phyloP scores from a whole-genome alignment of 2,888 invertebrate species.

The Gastracanthus pulcherrimus region DNA sequence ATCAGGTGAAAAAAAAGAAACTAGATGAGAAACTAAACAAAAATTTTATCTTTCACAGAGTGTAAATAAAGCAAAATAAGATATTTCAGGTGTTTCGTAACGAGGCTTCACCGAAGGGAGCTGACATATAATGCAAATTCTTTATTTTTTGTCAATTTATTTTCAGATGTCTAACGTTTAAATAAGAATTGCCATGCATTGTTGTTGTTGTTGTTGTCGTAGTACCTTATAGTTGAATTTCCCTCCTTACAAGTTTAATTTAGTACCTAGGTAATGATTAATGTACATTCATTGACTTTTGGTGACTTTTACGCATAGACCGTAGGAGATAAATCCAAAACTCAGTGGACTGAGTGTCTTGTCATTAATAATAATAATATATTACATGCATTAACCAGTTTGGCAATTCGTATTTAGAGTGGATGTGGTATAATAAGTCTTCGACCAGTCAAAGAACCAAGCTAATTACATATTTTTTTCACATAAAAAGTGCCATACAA shows the following conservation, averaged over 20 bases:
- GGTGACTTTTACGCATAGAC: conserved; percentile 41
- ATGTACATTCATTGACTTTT: not conserved
- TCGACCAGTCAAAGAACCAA: conserved; percentile 20
- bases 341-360: conserved; percentile 64
- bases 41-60: conserved; percentile 38
- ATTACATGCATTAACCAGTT: conserved; percentile 63
- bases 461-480: not conserved
- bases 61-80: conserved; percentile 4
- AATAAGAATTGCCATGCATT: conserved; percentile 70
- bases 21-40: not conserved
- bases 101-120: conserved; percentile 20
- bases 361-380: conserved; percentile 17
- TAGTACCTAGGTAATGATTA: not conserved
- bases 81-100: conserved; percentile 42
- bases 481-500: not conserved
- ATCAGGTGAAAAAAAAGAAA: not conserved
- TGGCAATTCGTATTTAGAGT: conserved; percentile 72
- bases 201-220: not conserved
- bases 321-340: conserved; percentile 52
- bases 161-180: conserved; percentile 67
- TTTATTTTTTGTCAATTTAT: conserved; percentile 59
- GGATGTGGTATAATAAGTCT: conserved; percentile 13
- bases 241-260: not conserved
- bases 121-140: conserved; percentile 16
- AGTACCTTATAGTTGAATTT: not conserved